Percentiles rank a stretch among this genome's conserved stretches.
Conservation (phyloP, 2,888 invertebrate genomes). For the Plebejus argus region DNA sequence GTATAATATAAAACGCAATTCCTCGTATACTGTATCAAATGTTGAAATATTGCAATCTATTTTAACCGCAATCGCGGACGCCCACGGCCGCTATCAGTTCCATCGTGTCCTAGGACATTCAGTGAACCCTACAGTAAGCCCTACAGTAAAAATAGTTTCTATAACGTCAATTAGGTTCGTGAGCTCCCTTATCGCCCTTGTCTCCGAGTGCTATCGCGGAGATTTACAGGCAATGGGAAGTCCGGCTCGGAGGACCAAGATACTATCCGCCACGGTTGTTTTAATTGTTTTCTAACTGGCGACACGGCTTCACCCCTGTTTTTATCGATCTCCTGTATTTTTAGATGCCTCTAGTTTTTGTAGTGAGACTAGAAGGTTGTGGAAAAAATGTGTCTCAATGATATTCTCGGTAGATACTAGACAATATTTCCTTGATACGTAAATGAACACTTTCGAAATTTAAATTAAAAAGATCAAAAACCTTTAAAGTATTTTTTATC, state of each 20-base stretch:
- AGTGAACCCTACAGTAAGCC: slow-evolving; percentile 48
- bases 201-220: slow-evolving; percentile 60
- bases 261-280: slow-evolving; percentile 49
- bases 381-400: background rate
- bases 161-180: slow-evolving; percentile 75
- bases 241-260: slow-evolving; percentile 51
- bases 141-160: slow-evolving; percentile 56
- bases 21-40: background rate
- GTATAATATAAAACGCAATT: background rate
- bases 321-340: slow-evolving; percentile 6
- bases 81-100: slow-evolving; percentile 46
- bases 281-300: slow-evolving; percentile 53
- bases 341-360: background rate
- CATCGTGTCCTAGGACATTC: slow-evolving; percentile 53
- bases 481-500: background rate
- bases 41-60: slow-evolving; percentile 29
- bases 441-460: background rate
- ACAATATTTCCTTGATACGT: background rate
- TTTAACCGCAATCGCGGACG: slow-evolving; percentile 31
- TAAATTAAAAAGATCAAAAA: background rate
- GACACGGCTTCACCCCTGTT: slow-evolving; percentile 12
- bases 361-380: background rate
- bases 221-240: slow-evolving; percentile 67
- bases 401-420: background rate
- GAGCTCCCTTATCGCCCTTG: slow-evolving; percentile 62